Conservation (phyloP, 2,888 invertebrate genomes). For the Eulithis prunata region DNA sequence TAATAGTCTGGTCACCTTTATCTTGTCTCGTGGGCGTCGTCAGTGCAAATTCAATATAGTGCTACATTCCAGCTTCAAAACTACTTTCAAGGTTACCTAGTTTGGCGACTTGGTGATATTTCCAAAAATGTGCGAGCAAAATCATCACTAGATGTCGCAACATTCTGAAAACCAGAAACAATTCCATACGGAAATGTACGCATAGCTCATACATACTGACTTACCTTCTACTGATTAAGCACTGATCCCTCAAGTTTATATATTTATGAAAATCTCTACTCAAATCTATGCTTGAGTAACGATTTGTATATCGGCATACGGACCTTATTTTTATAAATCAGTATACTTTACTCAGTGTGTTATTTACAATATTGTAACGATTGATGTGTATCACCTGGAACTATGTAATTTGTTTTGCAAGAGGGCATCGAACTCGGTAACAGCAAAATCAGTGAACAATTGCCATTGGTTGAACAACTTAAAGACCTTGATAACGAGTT, state of each 20-base stretch:
- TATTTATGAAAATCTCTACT: no score
- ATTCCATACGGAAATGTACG: neutral
- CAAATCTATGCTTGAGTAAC: no score
- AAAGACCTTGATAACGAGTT: conserved; percentile 6
- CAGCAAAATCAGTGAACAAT: conserved; percentile 5
- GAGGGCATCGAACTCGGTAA: conserved; percentile 25
- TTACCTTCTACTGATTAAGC: neutral
- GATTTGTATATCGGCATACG: no score
- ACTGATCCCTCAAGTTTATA: no score
- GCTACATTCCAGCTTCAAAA: neutral
- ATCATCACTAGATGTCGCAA: neutral
- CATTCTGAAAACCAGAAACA: neutral
- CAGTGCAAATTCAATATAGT: neutral
- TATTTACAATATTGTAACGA: conserved; percentile 27
- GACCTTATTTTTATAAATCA: no score
- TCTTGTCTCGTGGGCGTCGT: conserved; percentile 14
- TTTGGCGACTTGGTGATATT: neutral
- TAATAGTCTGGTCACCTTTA: neutral
- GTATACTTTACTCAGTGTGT: neutral
- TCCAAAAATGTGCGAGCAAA: no score
- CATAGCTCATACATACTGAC: neutral
- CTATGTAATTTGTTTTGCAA: conserved; percentile 28
- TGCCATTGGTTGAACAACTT: neutral
- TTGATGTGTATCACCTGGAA: conserved; percentile 32
- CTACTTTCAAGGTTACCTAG: conserved; percentile 3